Percentiles rank a stretch among this genome's conserved stretches.
These are phyloP conservation scores for Cyaniris semiargus DNA, from an alignment of 2,888 invertebrate species.

Conservation along the genomic window DNA sequence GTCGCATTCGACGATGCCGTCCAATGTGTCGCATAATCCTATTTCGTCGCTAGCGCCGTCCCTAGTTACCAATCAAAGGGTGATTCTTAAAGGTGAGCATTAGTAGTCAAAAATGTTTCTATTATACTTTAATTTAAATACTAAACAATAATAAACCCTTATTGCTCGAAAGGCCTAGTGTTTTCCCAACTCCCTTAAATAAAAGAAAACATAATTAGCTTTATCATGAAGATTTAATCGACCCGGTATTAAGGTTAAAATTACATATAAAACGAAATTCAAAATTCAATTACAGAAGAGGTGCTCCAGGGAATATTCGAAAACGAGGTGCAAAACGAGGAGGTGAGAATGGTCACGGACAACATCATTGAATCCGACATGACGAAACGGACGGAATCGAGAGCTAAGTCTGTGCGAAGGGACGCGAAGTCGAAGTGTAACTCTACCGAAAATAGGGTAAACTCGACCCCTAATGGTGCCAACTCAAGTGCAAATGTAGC, in stretches of 20 bases:
- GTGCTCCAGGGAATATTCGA: conserved; percentile 69
- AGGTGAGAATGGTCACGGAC: conserved; percentile 46
- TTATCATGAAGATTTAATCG: too few relatives aligned
- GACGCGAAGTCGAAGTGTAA: not conserved
- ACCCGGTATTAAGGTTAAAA: not conserved
- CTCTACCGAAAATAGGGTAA: not conserved
- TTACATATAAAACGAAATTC: not conserved
- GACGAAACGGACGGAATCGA: not conserved
- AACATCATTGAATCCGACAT: conserved; percentile 48
- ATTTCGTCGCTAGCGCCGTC: not conserved
- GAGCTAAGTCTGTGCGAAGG: conserved; percentile 35
- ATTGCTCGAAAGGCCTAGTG: too few relatives aligned
- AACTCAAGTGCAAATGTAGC: not conserved
- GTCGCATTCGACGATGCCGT: conserved; percentile 11
- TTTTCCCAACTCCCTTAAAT: too few relatives aligned
- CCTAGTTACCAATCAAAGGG: not conserved
- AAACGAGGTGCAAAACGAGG: conserved; percentile 50
- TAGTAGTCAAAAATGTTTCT: not conserved
- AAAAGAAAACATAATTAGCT: not conserved
- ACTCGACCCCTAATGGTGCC: not conserved
- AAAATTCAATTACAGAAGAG: conserved; percentile 57
- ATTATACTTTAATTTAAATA: too few relatives aligned
- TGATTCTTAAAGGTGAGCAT: not conserved
- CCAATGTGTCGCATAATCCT: conserved; percentile 6
- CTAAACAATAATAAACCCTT: not conserved